A percentile compares a stretch with the other conserved stretches of the same genome.
Conservation (phyloP, 2,888 invertebrate genomes). For the Seira sanloemensis region DNA sequence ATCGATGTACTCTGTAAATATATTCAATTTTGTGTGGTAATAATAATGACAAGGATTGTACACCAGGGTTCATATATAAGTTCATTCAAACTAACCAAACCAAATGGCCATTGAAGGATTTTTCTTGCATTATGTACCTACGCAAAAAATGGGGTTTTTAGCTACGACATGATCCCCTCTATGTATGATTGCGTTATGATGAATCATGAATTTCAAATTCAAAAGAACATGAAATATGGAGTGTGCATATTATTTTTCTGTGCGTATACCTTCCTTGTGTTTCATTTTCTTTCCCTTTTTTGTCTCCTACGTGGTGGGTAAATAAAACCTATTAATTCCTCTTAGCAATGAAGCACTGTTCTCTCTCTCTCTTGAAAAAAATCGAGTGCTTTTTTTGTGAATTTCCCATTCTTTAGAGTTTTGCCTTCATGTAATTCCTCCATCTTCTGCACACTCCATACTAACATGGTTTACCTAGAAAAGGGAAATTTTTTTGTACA, state of each 20-base stretch:
- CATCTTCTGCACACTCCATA: neutral
- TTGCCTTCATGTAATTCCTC: neutral
- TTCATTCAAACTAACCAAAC: neutral
- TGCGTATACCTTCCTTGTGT: neutral
- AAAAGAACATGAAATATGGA: constrained; percentile 6
- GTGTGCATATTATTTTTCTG: neutral
- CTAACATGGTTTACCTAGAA: no score
- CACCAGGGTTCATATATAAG: neutral
- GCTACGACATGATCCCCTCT: no score
- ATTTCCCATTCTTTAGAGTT: neutral
- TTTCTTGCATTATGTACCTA: neutral
- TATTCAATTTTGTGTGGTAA: neutral
- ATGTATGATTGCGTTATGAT: no score
- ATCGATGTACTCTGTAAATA: neutral
- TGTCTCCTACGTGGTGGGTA: constrained; percentile 3
- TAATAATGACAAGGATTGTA: neutral
- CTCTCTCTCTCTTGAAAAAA: neutral
- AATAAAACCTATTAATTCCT: neutral
- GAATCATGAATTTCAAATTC: neutral
- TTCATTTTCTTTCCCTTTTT: neutral
- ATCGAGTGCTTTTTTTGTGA: neutral
- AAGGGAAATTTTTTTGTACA: constrained; percentile 3
- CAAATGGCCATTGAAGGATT: neutral
- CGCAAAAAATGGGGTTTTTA: neutral
- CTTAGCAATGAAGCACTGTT: no score